Percentiles rank a stretch among this genome's conserved stretches.
Evolutionary conservation across 2,113 vertebrate species (phyloP).

Genomic region (Herpailurus yagouaroundi): DNA sequence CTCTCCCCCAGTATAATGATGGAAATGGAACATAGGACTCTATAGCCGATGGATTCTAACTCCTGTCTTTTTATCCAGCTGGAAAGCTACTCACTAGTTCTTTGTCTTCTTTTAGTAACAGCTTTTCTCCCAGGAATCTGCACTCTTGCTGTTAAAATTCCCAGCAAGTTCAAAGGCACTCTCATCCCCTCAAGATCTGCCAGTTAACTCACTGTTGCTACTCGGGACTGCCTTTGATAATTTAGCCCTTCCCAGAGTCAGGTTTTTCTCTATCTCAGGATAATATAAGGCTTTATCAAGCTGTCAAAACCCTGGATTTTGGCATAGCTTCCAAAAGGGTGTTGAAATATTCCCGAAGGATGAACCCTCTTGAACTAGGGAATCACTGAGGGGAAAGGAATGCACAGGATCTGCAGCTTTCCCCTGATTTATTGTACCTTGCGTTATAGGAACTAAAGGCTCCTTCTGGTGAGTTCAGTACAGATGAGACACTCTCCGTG

Average conservation of each 20-base stretch:
- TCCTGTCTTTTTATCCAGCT: not conserved
- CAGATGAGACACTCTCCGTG: slow-evolving; percentile 3
- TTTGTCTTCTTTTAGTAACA: not conserved
- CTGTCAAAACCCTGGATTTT: slow-evolving; percentile 47
- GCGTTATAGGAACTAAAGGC: not conserved
- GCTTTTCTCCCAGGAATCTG: slow-evolving; percentile 40
- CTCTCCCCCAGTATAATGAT: not conserved
- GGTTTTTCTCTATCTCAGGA: slow-evolving; percentile 30
- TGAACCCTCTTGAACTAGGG: slow-evolving; percentile 35
- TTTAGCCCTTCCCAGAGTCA: not conserved
- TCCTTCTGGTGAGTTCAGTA: not conserved
- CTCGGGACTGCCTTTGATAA: slow-evolving; percentile 46
- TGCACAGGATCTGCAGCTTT: slow-evolving; percentile 30
- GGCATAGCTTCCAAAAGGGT: slow-evolving; percentile 51
- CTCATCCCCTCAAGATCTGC: not conserved
- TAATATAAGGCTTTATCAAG: slow-evolving; percentile 57
- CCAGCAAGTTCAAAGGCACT: slow-evolving; percentile 61
- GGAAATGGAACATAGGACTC: not conserved
- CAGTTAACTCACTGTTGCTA: not conserved
- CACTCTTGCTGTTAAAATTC: slow-evolving; percentile 34
- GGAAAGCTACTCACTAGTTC: slow-evolving; percentile 24
- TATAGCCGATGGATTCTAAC: not conserved
- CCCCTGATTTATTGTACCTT: slow-evolving; percentile 24
- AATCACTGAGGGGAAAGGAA: slow-evolving; percentile 53
- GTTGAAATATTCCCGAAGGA: slow-evolving; percentile 59